phyloP scores from a whole-genome alignment of 2,113 vertebrate species.

The Chamaetylas fuelleborni region DNA sequence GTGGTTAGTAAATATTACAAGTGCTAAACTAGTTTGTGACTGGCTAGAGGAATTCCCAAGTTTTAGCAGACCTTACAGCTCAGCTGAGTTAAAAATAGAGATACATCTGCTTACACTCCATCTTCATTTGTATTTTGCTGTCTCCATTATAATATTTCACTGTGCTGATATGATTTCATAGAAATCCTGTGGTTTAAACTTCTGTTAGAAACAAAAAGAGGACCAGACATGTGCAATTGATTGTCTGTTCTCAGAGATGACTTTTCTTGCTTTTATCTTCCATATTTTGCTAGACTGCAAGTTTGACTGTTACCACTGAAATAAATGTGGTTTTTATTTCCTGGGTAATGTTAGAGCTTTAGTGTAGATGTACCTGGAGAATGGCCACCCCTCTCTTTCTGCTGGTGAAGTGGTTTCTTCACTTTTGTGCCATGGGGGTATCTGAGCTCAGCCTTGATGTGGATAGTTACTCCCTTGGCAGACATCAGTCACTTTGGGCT shows the following conservation, averaged over 20 bases:
- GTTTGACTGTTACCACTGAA: neutral
- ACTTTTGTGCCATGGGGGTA: neutral
- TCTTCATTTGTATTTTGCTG: constrained; percentile 24
- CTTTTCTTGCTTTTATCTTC: constrained; percentile 29
- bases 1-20: neutral
- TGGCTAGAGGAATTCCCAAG: neutral
- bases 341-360: neutral
- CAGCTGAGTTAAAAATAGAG: neutral
- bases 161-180: constrained; percentile 22
- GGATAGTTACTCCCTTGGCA: neutral
- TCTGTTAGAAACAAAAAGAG: neutral
- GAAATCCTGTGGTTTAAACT: constrained; percentile 19
- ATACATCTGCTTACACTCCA: constrained; percentile 21
- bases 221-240: constrained; percentile 1
- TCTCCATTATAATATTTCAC: neutral
- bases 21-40: neutral
- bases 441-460: neutral
- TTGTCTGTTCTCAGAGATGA: constrained; percentile 18
- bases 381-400: neutral
- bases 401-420: neutral
- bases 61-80: neutral
- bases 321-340: constrained; percentile 5
- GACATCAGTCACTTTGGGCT: neutral
- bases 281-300: neutral
- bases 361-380: neutral